phyloP scores from a whole-genome alignment of 2,888 invertebrate genomes.

The Phorcus lineatus region DNA sequence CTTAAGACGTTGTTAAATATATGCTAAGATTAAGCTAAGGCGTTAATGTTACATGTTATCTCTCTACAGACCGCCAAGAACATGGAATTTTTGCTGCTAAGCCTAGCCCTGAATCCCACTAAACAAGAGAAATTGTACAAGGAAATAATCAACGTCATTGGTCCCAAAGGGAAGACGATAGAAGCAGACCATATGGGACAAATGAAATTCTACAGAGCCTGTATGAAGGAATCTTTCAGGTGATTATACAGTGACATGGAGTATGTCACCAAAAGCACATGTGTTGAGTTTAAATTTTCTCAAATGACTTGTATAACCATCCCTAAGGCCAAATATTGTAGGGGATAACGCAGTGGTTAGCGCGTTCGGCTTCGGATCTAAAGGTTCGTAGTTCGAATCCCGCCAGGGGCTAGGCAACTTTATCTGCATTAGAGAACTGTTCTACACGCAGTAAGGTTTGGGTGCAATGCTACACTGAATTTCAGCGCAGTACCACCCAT shows the following conservation, averaged over 20 bases:
- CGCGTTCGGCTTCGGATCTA: too few species aligned
- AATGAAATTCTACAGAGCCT: not conserved
- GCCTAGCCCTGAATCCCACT: not conserved
- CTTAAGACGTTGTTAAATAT: not conserved
- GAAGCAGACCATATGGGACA: not conserved
- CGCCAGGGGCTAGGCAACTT: too few species aligned
- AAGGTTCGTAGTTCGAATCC: too few species aligned
- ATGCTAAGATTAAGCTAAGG: not conserved
- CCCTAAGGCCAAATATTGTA: not conserved
- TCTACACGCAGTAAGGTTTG: too few species aligned
- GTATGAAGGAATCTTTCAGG: conserved; percentile 17
- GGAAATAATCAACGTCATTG: not conserved
- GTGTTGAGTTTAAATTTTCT: not conserved
- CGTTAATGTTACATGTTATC: not conserved
- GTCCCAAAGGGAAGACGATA: not conserved
- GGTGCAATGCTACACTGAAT: too few species aligned
- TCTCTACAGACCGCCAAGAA: not conserved
- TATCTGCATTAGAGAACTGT: too few species aligned
- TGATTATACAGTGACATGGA: not conserved
- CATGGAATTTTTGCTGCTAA: not conserved
- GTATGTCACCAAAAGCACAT: not conserved
- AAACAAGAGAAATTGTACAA: conserved; percentile 4
- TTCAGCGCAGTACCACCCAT: too few species aligned
- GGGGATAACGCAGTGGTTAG: too few species aligned
- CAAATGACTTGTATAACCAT: not conserved